phyloP scores from a whole-genome alignment of 2,113 vertebrate species.

The Climacteris rufus region DNA sequence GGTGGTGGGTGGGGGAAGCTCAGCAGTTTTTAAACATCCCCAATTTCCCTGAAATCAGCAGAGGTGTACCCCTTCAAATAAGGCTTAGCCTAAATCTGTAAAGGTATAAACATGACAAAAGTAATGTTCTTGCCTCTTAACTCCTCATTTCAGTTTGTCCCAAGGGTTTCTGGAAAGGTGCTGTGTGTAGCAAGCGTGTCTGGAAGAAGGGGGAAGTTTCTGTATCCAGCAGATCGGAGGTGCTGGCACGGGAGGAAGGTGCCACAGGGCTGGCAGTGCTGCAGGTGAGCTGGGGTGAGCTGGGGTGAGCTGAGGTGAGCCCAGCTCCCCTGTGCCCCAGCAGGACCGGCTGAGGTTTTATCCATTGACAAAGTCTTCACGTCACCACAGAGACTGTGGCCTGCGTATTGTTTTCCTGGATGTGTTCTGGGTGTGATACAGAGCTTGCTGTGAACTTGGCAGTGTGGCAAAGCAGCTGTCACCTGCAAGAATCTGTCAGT shows the following conservation, averaged over 20 bases:
- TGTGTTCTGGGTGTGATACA: not conserved
- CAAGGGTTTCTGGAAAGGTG: not conserved
- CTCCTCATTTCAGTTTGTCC: not conserved
- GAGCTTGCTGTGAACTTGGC: not conserved
- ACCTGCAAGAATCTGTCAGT: slow-evolving; percentile 3
- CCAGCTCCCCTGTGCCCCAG: not conserved
- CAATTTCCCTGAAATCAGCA: not conserved
- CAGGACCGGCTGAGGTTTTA: not conserved
- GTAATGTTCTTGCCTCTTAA: not conserved
- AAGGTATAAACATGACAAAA: not conserved
- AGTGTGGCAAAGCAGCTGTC: slow-evolving; percentile 27
- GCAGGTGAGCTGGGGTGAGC: no score
- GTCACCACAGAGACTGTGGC: not conserved
- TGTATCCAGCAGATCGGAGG: not conserved
- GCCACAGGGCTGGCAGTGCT: not conserved
- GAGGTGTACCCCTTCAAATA: not conserved
- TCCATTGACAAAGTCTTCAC: not conserved
- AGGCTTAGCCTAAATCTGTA: not conserved
- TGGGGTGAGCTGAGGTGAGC: not conserved
- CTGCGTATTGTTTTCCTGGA: not conserved
- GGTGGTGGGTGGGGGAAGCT: no score
- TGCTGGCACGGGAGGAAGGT: not conserved
- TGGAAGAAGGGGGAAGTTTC: not conserved
- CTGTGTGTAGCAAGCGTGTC: accelerated
- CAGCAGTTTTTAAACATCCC: not conserved